These are phyloP conservation scores for Tethya wilhelma DNA, from an alignment of 37 sponge, comb jelly and placozoan genomes.

Conservation along the genomic window DNA sequence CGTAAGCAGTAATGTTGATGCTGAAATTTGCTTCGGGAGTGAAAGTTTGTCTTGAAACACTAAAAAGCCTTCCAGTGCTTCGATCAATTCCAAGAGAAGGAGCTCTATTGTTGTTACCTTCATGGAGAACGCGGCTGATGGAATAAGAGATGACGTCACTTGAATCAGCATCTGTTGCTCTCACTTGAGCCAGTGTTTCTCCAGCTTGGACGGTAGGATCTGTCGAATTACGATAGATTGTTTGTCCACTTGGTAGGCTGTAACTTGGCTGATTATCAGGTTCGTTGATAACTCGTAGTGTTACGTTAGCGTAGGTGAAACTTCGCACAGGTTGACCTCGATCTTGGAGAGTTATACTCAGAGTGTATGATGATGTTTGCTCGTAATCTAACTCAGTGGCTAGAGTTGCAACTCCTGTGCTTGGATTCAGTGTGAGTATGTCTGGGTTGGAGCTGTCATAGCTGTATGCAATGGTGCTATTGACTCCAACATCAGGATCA, in stretches of 20 bases:
- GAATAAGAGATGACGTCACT: conserved; percentile 16
- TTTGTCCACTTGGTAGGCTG: not conserved
- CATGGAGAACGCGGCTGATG: not conserved
- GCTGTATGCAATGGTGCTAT: conserved; percentile 1
- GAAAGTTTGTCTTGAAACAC: not conserved
- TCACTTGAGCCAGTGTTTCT: conserved; percentile 2
- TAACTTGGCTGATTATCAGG: conserved; percentile 48
- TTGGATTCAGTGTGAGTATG: conserved; percentile 1
- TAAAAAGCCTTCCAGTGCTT: conserved; percentile 17
- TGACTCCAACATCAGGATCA: conserved; percentile 30
- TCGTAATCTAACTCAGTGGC: conserved; percentile 48
- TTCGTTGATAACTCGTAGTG: conserved; percentile 19
- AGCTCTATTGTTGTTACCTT: not conserved
- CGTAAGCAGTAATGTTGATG: not conserved
- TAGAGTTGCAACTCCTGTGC: conserved; percentile 1
- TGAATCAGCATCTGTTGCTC: conserved; percentile 40
- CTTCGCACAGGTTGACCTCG: not conserved
- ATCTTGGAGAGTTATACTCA: not conserved
- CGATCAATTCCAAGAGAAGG: conserved; percentile 6
- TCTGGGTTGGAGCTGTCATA: not conserved
- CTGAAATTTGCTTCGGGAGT: conserved; percentile 14
- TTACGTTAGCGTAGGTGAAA: not conserved
- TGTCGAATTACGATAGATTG: not conserved
- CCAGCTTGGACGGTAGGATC: conserved; percentile 29
- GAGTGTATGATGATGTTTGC: not conserved